Evolutionary conservation across 2,888 invertebrate genomes (phyloP).

Genomic region (Eledone cirrhosa): DNA sequence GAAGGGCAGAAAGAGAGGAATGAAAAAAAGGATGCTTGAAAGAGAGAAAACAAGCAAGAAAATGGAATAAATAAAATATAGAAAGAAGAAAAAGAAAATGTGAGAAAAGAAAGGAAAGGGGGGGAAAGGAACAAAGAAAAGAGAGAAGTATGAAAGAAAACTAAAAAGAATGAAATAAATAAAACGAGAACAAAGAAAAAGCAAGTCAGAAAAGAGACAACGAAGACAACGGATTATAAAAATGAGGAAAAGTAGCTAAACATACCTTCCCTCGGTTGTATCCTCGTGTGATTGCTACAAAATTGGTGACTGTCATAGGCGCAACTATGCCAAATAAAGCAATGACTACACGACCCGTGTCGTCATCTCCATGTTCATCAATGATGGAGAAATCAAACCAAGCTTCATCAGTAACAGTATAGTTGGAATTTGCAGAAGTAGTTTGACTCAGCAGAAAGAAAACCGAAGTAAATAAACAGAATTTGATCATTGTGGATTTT

Average conservation of each 20-base stretch:
- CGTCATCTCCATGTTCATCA: slow-evolving; percentile 37
- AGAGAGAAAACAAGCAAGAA: too few relatives aligned
- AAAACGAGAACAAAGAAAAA: too few relatives aligned
- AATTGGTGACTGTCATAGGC: slow-evolving; percentile 47
- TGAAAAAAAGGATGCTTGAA: too few relatives aligned
- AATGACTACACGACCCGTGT: slow-evolving; percentile 39
- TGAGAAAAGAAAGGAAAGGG: too few relatives aligned
- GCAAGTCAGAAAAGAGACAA: not conserved
- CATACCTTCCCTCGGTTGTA: slow-evolving; percentile 40
- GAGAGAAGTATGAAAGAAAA: too few relatives aligned
- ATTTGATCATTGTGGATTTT: not conserved
- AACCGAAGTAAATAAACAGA: not conserved
- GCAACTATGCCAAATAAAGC: slow-evolving; percentile 42
- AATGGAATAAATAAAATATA: too few relatives aligned
- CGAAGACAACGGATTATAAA: not conserved
- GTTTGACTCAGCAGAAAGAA: not conserved
- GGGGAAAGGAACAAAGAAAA: too few relatives aligned
- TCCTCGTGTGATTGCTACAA: slow-evolving; percentile 43
- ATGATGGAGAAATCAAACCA: slow-evolving; percentile 55
- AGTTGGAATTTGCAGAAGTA: not conserved
- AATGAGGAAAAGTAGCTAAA: not conserved
- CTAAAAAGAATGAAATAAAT: too few relatives aligned
- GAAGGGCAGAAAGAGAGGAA: too few relatives aligned
- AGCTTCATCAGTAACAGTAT: slow-evolving; percentile 58
- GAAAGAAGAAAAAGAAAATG: too few relatives aligned